Evolutionary conservation across 37 sponge, comb jelly and placozoan genomes (phyloP), one percentile per base, ranked within the genome.

Genomic region (Halichondria panicea): DNA sequence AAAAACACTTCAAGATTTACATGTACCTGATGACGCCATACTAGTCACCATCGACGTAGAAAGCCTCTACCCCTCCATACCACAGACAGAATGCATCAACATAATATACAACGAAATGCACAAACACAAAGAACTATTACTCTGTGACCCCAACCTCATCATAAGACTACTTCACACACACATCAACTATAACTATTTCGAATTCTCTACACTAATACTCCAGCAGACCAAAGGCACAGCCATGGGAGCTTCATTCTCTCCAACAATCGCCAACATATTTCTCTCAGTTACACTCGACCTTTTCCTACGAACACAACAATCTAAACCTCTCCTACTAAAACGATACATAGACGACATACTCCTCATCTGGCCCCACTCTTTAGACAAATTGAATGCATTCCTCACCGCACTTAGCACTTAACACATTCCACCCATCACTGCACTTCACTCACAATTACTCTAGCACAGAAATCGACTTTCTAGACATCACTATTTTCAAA

Each of bases 341-440:
- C 60, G 76, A 22, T 76, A 76, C 38, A 76, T 76, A 33, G 76
- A 76, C 42, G 76, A 76, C 65, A 76, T 76, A 11, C 62, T 76
- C 45, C 45, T 76, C 9, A 42, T 76, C 43, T 76, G 63, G 65
- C 32, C 76, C 3, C 9, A 72, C 5, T 21, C 32, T 34, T 12
- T 36, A 52, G 37, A 53, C 9, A 4, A 25, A 34, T 32, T 38
- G n/a, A 13, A n/a, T 25, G 8, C 13, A 4, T 55, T 72, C 52
- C 56, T 64, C 65, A 31, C 30, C 4, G 65, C 30, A 55, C 42
- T 28, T 11, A 33, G 11, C 6, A 6, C 21, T 78, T 2, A 78
- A 78, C 68, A 55, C 1, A 19, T 53, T 27, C 57, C 68, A 55
- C 42, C 79, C 68, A 0, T 31, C 7, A 12, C 54, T 78, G 11